Evolutionary conservation across 2,797 vertebrate genomes (phyloP), one percentile per base, ranked within the genome.

Genomic region (Miichthys miiuy): DNA sequence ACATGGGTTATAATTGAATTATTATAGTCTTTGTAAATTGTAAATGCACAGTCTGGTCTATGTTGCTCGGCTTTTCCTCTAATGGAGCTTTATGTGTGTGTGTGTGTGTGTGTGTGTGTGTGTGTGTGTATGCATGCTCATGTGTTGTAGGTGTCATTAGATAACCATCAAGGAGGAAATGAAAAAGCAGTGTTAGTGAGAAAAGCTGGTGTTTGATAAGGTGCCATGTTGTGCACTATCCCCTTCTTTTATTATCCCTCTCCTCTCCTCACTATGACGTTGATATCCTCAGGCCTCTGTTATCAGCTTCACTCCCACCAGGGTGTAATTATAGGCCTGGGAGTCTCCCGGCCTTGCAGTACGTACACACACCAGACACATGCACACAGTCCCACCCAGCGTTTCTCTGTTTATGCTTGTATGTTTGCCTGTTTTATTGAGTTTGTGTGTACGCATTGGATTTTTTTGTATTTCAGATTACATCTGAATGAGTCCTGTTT

Each of bases 301-400:
- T 94, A 95, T 95, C 92, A 94, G 89, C 90, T 84, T 91, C 83
- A 85, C 91, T 93, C 93, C 92, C 86, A 89, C 88, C 79, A 82
- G 72, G 71, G 81, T 93, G 92, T 94, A 95, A 95, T 95, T 93
- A 94, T 84, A 91, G 83, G 86, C 79, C 79, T 87, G 77, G 83
- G 87, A 92, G 84, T 89, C 83, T 91, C 87, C 81, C 34, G 25
- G 76, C 74, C 70, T 71, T 79, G 72, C 76, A 75, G 67, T 64
- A 73, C 64, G 30, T 4, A 55, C 38, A 44, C 25, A 64, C 42
- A 75, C 55, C 41, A 51, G 13, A 77, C 41, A 62, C 70, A 61
- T 23, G 23, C 68, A 68, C 42, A 4, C 25, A 58, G 64, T 65
- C 70, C 77, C 78, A 77, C 83, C 74, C 81, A 82, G 21, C 12